Evolutionary conservation across 2,797 vertebrate species (phyloP).

Genomic region (Peromyscus aztecus): DNA sequence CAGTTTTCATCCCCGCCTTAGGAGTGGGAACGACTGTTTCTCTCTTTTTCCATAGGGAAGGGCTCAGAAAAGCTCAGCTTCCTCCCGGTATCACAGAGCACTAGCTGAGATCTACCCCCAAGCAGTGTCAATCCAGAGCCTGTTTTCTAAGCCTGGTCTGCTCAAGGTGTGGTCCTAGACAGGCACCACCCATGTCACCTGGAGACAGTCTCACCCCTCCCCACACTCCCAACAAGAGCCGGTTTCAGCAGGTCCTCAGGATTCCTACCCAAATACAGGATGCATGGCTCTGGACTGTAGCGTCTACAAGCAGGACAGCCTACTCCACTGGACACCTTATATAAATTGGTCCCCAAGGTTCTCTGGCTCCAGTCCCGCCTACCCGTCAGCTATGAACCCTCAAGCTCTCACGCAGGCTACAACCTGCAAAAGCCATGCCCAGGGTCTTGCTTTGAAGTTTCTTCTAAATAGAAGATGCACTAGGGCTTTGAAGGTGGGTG

Average conservation of each 20-base stretch:
- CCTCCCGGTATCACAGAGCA: neutral
- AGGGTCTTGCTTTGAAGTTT: slow-evolving; percentile 33
- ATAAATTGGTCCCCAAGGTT: neutral
- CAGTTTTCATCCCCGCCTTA: neutral
- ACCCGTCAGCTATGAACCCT: neutral
- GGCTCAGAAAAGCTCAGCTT: neutral
- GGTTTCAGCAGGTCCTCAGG: neutral
- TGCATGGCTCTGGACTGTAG: neutral
- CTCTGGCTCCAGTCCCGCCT: neutral
- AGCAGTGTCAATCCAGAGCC: neutral
- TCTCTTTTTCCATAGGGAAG: neutral
- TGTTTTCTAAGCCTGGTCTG: neutral
- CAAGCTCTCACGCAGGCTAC: neutral
- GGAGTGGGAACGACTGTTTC: neutral
- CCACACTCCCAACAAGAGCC: neutral
- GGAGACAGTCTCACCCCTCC: too few relatives aligned
- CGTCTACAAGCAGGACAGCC: neutral
- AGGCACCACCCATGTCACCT: fast-evolving
- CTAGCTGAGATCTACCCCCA: neutral
- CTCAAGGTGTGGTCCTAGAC: neutral
- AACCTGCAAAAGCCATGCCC: neutral
- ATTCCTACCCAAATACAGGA: neutral
- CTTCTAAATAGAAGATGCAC: neutral
- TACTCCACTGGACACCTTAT: neutral
- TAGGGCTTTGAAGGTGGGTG: neutral